Percentiles rank a stretch among this genome's conserved stretches.
Conservation (phyloP, 1,140 invertebrate genomes). For the Brachionus calyciflorus region DNA sequence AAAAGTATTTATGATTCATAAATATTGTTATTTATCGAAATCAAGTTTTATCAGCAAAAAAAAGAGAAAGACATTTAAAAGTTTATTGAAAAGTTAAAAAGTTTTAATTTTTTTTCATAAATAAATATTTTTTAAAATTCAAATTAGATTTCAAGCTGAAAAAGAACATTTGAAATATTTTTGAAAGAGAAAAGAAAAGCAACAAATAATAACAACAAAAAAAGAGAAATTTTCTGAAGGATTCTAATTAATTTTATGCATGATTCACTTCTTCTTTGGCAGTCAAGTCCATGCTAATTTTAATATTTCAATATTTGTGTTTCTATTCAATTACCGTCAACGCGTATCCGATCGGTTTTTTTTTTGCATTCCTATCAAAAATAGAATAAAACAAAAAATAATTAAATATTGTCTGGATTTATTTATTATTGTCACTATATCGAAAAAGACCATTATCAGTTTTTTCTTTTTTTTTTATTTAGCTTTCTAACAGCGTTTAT, state of each 20-base stretch:
- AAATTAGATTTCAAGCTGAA: no score
- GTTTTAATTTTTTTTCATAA: no score
- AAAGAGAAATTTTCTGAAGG: conserved; percentile 27
- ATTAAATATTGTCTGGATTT: conserved; percentile 39
- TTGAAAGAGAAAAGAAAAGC: no score
- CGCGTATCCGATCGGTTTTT: background rate
- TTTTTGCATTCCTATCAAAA: conserved; percentile 4
- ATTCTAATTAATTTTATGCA: conserved; percentile 46
- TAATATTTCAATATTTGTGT: conserved; percentile 20
- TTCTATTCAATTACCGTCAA: conserved; percentile 36
- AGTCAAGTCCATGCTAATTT: conserved; percentile 39
- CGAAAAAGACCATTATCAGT: background rate
- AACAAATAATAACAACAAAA: background rate
- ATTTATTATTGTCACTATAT: background rate
- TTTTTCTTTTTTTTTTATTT: background rate
- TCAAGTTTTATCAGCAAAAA: no score
- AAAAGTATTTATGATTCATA: no score
- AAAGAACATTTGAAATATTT: no score
- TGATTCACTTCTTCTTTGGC: conserved; percentile 3
- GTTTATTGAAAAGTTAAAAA: no score
- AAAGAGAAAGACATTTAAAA: no score
- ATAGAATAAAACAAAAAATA: conserved; percentile 1
- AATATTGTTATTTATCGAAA: no score
- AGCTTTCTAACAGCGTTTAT: conserved; percentile 6
- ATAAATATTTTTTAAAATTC: no score